These are phyloP conservation scores for Hiodon tergisus DNA, from an alignment of 2,113 vertebrate genomes.

Conservation along the genomic window DNA sequence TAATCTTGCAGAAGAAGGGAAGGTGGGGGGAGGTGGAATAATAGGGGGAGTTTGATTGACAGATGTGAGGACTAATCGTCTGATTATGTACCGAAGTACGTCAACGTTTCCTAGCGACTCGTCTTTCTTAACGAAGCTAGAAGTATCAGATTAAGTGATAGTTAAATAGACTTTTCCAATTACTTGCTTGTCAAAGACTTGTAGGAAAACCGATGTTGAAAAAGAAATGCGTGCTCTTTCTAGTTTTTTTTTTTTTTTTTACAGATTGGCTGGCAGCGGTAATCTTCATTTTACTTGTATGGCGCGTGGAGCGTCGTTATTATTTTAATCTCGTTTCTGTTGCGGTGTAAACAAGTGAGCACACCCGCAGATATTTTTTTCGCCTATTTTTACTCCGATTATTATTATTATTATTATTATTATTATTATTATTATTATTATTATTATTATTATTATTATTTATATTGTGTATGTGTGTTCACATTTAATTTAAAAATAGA, in stretches of 20 bases:
- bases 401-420: too few relatives aligned
- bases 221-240: conserved; percentile 10
- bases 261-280: conserved; percentile 25
- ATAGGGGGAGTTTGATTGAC: conserved; percentile 7
- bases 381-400: too few relatives aligned
- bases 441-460: too few relatives aligned
- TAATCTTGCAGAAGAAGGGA: conserved; percentile 35
- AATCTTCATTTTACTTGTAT: conserved; percentile 42
- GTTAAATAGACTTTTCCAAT: conserved; percentile 23
- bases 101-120: conserved; percentile 23
- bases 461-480: too few relatives aligned
- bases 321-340: too few relatives aligned
- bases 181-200: neutral
- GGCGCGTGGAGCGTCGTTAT: conserved; percentile 21
- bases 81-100: conserved; percentile 11
- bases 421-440: too few relatives aligned
- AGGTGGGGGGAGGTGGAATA: conserved; percentile 11
- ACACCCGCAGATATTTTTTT: too few relatives aligned
- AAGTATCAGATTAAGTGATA: conserved; percentile 35
- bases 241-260: conserved; percentile 14
- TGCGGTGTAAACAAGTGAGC: too few relatives aligned
- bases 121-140: conserved; percentile 11
- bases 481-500: too few relatives aligned
- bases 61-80: conserved; percentile 21
- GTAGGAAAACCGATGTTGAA: neutral